Base-by-base conservation (phyloP, 2,113 vertebrate genomes). In the Chascanopsetta lugubris region DNA sequence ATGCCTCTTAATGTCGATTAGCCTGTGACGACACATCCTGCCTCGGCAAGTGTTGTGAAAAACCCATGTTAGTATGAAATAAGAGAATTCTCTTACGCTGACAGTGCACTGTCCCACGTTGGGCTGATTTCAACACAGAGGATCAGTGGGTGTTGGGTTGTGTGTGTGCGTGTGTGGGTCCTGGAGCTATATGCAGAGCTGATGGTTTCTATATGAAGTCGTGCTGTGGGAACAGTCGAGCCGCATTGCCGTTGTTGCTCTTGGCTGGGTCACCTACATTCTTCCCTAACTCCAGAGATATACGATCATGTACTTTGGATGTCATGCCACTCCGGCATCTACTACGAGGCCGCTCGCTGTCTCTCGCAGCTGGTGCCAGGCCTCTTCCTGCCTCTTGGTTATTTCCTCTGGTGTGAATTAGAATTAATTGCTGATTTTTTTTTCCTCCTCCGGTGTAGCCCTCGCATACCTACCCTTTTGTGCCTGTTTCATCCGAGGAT, bases 1-100 rank as follows among this genome's bases (percentile, higher is more conserved):
- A 81, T 80, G 73, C 61, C 30, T 57, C 75, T 77, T 70, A 75
- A 80, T 25, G 9, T 63, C 10, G 36, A 80, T 86, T 85, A 84
- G 38, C 55, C 36, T 22, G 50, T 70, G 60, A 75, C 26, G 57
- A 68, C 36, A 73, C 20, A 34, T 21, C 13, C 48, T 12, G 1
- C 25, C 54, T 24, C 9, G 20, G 24, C 32, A 3, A 22, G 13
- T 45, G 30, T 30, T 46, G 29, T 26, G 21, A 62, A 75, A 67
- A 24, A 27, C n/a, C 25, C 7, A 26, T 12, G 18, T 57, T 40
- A 5, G 17, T 32, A n/a, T 26, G 61, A n/a, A 72, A 79, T 38
- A 0, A 75, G n/a, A n/a, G n/a, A 36, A 45, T 51, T 27, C 61
- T 68, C 4, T 42, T 18, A 4, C 34, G 5, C 20, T 60, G 61